Percentiles rank a stretch among this genome's conserved stretches.
These are phyloP conservation scores for Exephanes ischioxanthus DNA, from an alignment of 2,888 invertebrate species.

Conservation along the genomic window DNA sequence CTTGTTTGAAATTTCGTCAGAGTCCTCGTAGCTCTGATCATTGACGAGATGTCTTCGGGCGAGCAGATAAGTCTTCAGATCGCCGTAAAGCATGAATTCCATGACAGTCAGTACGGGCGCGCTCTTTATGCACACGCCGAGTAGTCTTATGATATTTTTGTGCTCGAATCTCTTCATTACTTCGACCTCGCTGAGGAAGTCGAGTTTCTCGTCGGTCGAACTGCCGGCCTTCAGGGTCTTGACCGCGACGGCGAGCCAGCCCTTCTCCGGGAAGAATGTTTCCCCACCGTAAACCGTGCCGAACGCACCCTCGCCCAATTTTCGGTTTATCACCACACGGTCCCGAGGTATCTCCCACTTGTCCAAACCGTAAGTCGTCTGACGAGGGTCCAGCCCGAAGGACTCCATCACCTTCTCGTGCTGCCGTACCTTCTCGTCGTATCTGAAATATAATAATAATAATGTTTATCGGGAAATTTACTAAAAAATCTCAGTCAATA, in stretches of 20 bases:
- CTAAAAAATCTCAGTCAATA: not conserved
- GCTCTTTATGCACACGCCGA: conserved; percentile 94
- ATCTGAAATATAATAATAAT: conserved; percentile 83
- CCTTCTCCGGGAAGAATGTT: conserved; percentile 89
- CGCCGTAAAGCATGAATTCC: conserved; percentile 98
- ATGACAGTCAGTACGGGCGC: conserved; percentile 96
- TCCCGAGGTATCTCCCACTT: conserved; percentile 96
- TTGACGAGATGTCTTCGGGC: conserved; percentile 93
- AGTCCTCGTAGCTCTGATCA: conserved; percentile 88
- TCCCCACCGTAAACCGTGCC: conserved; percentile 97
- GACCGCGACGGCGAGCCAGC: conserved; percentile 95
- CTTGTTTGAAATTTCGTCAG: conserved; percentile 92
- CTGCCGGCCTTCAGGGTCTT: conserved; percentile 95
- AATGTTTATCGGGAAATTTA: not conserved
- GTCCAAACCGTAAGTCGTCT: conserved; percentile 87
- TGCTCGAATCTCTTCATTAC: conserved; percentile 97
- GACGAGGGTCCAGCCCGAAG: conserved; percentile 88
- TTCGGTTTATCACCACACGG: conserved; percentile 93
- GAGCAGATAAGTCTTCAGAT: conserved; percentile 94
- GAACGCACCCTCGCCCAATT: conserved; percentile 95
- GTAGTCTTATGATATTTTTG: conserved; percentile 93
- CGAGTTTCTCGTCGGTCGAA: conserved; percentile 93
- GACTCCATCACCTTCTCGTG: conserved; percentile 90
- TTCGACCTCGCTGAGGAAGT: conserved; percentile 96
- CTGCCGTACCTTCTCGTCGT: conserved; percentile 88